These are phyloP conservation scores for Apoda limacodes DNA, from an alignment of 2,888 invertebrate genomes.

Conservation along the genomic window DNA sequence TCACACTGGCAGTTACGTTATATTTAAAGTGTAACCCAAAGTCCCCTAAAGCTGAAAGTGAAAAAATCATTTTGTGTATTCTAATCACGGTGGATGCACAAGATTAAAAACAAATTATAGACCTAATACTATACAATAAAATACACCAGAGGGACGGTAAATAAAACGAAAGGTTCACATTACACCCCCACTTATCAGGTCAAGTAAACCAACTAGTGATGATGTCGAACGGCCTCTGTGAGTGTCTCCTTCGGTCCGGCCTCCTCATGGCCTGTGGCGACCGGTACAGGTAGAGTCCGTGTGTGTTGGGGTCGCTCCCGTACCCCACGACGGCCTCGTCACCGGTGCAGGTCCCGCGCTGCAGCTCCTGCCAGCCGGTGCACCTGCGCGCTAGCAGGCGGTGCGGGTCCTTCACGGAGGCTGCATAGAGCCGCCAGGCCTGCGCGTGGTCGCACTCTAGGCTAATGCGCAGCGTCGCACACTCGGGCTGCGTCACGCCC, in stretches of 20 bases:
- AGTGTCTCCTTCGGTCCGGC: slow-evolving; percentile 18
- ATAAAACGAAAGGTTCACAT: too few relatives aligned
- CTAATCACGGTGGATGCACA: too few relatives aligned
- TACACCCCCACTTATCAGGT: too few relatives aligned
- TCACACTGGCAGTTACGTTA: too few relatives aligned
- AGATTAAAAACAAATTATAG: too few relatives aligned
- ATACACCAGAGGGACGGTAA: too few relatives aligned
- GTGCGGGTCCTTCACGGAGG: slow-evolving; percentile 29
- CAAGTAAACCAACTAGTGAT: too few relatives aligned
- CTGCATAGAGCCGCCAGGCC: slow-evolving; percentile 43
- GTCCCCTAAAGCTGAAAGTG: too few relatives aligned
- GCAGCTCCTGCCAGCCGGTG: slow-evolving; percentile 34
- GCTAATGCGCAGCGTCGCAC: slow-evolving; percentile 33
- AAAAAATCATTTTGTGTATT: too few relatives aligned
- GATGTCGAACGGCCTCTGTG: slow-evolving; percentile 35
- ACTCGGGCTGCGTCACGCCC: slow-evolving; percentile 45
- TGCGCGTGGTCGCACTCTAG: slow-evolving; percentile 51
- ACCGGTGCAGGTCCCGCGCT: slow-evolving; percentile 33
- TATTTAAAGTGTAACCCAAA: too few relatives aligned
- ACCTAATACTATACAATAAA: too few relatives aligned
- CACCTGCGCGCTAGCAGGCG: slow-evolving; percentile 34
- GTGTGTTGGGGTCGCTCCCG: slow-evolving; percentile 24
- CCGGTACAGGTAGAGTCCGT: slow-evolving; percentile 44
- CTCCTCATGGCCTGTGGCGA: slow-evolving; percentile 23
- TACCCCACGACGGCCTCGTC: slow-evolving; percentile 34